Evolutionary conservation across 2,797 vertebrate species (phyloP).

Genomic region (Molossus alvarezi): DNA sequence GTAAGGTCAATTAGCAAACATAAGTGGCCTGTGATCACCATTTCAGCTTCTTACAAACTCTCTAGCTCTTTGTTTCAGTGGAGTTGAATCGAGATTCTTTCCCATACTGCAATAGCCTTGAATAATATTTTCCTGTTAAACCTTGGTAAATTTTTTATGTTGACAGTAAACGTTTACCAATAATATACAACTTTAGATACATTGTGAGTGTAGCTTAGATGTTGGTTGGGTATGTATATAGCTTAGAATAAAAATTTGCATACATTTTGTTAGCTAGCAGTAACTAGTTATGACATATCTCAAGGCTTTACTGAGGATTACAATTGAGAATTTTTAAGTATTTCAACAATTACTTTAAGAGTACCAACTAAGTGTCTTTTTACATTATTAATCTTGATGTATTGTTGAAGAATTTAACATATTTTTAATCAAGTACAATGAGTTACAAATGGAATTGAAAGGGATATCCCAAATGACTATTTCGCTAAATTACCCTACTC

Average conservation of each 20-base stretch:
- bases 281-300: background rate
- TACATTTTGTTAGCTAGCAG: background rate
- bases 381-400: slow-evolving; percentile 32
- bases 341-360: background rate
- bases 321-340: slow-evolving; percentile 3
- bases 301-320: background rate
- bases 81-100: background rate
- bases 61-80: background rate
- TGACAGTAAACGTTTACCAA: slow-evolving; percentile 30
- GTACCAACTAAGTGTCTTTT: background rate
- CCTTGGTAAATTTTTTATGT: background rate
- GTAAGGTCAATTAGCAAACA: background rate
- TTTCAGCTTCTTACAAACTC: background rate
- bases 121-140: background rate
- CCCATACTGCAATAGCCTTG: background rate
- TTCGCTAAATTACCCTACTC: slow-evolving; percentile 25
- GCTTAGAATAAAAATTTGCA: background rate
- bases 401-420: slow-evolving; percentile 16
- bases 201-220: background rate
- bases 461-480: background rate
- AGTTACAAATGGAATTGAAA: slow-evolving; percentile 50
- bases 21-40: background rate
- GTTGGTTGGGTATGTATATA: background rate
- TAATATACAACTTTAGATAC: background rate
- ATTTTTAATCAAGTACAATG: slow-evolving; percentile 59